These are phyloP conservation scores for Ormyrus labotus DNA, from an alignment of 2,888 invertebrate genomes.

Conservation along the genomic window DNA sequence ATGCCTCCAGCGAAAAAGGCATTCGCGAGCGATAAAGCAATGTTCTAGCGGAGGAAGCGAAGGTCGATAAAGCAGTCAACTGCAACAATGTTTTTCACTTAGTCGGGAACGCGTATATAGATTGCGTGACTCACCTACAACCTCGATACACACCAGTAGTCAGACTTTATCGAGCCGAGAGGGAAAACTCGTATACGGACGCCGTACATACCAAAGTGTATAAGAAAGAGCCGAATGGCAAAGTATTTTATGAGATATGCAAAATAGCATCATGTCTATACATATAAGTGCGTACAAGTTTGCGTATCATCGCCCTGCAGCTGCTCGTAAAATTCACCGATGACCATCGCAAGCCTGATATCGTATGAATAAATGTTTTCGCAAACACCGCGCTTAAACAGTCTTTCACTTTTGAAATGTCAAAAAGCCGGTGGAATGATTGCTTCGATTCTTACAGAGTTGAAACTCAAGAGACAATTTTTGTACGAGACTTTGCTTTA, in stretches of 20 bases:
- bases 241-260: slow-evolving; percentile 47
- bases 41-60: neutral
- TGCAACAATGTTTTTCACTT: slow-evolving; percentile 60
- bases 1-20: neutral
- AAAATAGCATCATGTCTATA: slow-evolving; percentile 10
- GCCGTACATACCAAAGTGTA: neutral
- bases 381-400: no score
- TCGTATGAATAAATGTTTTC: slow-evolving; percentile 6
- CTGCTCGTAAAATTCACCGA: slow-evolving; percentile 30
- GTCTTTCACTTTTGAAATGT: no score
- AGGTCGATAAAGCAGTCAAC: slow-evolving; percentile 44
- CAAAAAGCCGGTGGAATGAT: no score
- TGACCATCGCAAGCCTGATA: slow-evolving; percentile 15
- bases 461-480: no score
- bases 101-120: slow-evolving; percentile 54
- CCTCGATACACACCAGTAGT: slow-evolving; percentile 8
- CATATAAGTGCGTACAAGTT: neutral
- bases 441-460: no score
- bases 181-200: slow-evolving; percentile 10
- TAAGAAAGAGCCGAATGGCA: slow-evolving; percentile 20
- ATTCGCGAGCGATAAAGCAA: neutral
- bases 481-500: no score
- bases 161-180: slow-evolving; percentile 26
- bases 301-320: neutral
- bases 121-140: slow-evolving; percentile 44